Percentiles rank a stretch among this genome's conserved stretches.
Conservation (phyloP, 2,888 invertebrate species). For the Brenthis daphne region DNA sequence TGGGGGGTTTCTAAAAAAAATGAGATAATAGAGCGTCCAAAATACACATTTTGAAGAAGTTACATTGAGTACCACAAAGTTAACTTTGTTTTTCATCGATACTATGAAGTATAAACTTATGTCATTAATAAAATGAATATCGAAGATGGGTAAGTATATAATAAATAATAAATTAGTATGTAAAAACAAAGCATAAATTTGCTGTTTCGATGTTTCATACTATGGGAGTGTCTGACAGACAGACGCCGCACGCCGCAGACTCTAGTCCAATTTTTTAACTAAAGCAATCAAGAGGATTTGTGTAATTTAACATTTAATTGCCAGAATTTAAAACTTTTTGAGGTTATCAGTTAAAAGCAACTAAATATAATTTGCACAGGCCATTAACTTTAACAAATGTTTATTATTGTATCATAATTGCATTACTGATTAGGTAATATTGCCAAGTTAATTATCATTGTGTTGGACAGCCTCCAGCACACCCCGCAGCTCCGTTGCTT, state of each 20-base stretch:
- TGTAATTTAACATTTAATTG: not conserved
- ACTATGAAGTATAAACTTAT: too few relatives aligned
- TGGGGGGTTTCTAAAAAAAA: too few relatives aligned
- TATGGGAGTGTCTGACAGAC: not conserved
- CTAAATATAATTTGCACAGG: constrained; percentile 15
- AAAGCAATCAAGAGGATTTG: not conserved
- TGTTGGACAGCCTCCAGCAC: constrained; percentile 10
- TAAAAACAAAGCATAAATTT: not conserved
- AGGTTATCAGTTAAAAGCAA: constrained; percentile 14
- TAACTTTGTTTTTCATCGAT: too few relatives aligned
- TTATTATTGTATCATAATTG: constrained; percentile 17
- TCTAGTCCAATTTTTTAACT: too few relatives aligned
- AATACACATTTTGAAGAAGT: too few relatives aligned
- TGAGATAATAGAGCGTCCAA: too few relatives aligned
- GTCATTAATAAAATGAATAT: too few relatives aligned
- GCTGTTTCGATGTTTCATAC: not conserved
- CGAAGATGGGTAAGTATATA: too few relatives aligned
- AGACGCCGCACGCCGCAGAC: too few relatives aligned
- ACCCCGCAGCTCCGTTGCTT: constrained; percentile 6
- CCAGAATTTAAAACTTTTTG: not conserved
- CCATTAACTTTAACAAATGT: constrained; percentile 13
- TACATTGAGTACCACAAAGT: too few relatives aligned
- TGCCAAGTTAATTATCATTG: constrained; percentile 16
- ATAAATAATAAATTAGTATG: too few relatives aligned
- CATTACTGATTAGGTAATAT: constrained; percentile 18